Conservation (phyloP, 2,113 vertebrate species). For the Alouatta palliata region DNA sequence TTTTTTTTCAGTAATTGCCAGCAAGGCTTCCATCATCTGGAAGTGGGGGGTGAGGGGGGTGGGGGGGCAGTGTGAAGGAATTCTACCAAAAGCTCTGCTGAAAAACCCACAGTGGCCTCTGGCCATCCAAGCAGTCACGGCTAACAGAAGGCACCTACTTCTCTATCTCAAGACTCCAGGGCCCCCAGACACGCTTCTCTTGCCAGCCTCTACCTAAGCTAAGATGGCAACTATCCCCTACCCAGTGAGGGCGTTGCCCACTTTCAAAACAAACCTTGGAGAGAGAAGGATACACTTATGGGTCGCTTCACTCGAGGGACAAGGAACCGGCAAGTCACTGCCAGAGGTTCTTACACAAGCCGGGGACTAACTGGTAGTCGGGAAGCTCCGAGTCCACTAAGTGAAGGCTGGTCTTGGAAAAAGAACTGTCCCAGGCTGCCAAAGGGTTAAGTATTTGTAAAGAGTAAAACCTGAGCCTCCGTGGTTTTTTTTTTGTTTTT, state of each 20-base stretch:
- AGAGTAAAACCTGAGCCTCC: constrained; percentile 74
- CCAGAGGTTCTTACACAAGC: not conserved
- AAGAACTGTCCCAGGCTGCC: constrained; percentile 39
- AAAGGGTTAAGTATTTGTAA: constrained; percentile 74
- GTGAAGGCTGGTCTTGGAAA: not conserved
- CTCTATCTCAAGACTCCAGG: not conserved
- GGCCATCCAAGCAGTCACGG: not conserved
- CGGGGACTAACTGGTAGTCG: not conserved
- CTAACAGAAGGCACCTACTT: not conserved
- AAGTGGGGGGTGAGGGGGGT: rapidly evolving
- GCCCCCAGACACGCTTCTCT: not conserved
- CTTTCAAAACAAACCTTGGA: not conserved
- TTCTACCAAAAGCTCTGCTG: not conserved
- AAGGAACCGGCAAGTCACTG: not conserved
- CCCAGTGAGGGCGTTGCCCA: not conserved
- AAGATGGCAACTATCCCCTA: not conserved
- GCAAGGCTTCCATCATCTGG: not conserved
- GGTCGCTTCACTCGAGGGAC: not conserved
- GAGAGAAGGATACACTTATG: not conserved
- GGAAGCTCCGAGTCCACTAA: not conserved
- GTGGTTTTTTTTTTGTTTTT: no score
- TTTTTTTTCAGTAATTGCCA: not conserved
- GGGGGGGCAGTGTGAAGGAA: not conserved
- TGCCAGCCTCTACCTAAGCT: not conserved
- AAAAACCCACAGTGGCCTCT: not conserved